Base-by-base conservation (phyloP, 2,113 vertebrate species). In the Phyllostomus hastatus region DNA sequence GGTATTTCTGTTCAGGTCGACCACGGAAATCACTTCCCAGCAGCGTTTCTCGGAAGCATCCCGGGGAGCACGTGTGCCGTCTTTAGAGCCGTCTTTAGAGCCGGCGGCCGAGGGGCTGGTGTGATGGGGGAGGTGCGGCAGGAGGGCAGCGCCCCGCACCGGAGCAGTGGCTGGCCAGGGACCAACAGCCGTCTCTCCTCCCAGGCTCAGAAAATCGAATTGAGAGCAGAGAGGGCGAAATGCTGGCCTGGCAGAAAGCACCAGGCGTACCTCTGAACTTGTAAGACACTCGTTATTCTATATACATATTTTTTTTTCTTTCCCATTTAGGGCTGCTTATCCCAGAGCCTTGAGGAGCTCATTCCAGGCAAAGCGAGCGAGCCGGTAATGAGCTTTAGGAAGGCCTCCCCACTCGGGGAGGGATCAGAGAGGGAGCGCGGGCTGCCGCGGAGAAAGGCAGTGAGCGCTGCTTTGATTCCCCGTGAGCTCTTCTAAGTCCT, bases 401-500 rank as follows among this genome's bases (percentile, higher is more conserved):
- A 78, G 5, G 48, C 46, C 26, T 81, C 59, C 61, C 33, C 7
- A 26, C 78, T 81, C 88, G 5, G 90, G 54, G 80, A 31, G 67
- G 78, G 85, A 95, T 97, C 79, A 95, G 92, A 96, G 94, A 28
- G 66, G 80, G 43, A 1, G 10, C 80, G 26, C 6, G 35, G 59
- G 81, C 72, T 94, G 41, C 19, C 5, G 28, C 28, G 12, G 72
- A 76, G 72, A 76, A 80, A 91, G 80, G 83, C 2, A 0, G 82
- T 35, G 88, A 91, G 75, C 0, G 28, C 57, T 17, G 72, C 94
- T 96, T 97, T 97, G 97, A 96, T 97, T 97, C 92, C 88, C 38
- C n/a, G 35, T 95, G 95, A 98, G 94, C 92, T 70, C 11, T 24
- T 46, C 76, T 96, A 96, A 97, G 92, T 89, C 84, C 88, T 46